phyloP scores from a whole-genome alignment of 2,113 vertebrate genomes.

The Platysternon megacephalum region DNA sequence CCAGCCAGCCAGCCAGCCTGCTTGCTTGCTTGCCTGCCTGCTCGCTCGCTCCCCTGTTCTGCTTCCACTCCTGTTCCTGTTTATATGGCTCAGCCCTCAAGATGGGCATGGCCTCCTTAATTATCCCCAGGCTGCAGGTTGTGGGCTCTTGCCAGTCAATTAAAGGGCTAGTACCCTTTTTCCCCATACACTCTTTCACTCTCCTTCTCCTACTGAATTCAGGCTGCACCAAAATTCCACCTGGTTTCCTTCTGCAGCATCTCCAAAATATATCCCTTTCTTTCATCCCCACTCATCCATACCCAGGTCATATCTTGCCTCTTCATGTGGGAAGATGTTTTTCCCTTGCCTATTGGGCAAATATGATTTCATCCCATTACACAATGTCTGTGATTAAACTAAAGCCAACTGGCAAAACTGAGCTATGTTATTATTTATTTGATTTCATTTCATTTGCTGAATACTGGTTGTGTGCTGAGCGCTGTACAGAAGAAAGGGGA shows the following conservation, averaged over 20 bases:
- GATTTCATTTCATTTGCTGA: neutral
- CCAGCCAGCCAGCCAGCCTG: too few species aligned
- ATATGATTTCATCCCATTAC: neutral
- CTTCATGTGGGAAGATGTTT: neutral
- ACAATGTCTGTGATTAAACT: neutral
- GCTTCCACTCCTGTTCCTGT: neutral
- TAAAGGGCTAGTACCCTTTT: neutral
- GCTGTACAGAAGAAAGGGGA: slow-evolving; percentile 5
- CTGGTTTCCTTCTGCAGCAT: neutral
- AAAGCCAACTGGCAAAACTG: neutral
- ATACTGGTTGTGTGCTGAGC: neutral
- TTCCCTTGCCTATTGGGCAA: neutral
- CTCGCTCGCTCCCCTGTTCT: neutral
- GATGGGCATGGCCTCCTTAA: neutral
- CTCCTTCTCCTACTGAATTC: neutral
- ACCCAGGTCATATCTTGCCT: neutral
- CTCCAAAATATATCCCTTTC: neutral
- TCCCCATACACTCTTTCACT: neutral
- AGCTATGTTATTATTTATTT: neutral
- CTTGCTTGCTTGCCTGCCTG: neutral
- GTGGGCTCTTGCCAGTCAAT: neutral
- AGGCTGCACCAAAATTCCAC: neutral
- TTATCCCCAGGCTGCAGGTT: neutral
- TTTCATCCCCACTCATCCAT: neutral
- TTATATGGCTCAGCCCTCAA: neutral